phyloP scores from a whole-genome alignment of 2,113 vertebrate genomes.

The Dipodomys spectabilis region DNA sequence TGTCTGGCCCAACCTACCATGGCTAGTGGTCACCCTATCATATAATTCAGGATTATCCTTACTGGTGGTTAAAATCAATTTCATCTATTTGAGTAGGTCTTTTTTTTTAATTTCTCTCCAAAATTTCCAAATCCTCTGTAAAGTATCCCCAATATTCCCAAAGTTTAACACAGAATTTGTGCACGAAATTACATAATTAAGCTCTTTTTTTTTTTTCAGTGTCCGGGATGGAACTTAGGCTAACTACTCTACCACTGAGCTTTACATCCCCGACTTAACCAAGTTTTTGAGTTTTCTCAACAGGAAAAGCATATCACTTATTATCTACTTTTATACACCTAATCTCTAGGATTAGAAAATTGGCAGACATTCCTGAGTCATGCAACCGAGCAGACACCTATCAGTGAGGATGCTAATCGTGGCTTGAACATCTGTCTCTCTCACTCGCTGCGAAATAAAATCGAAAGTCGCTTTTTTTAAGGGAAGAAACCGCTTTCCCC shows the following conservation, averaged over 20 bases:
- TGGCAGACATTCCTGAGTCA: background rate
- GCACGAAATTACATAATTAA: background rate
- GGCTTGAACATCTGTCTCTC: background rate
- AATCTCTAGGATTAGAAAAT: background rate
- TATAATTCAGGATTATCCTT: background rate
- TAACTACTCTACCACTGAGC: background rate
- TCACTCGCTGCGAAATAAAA: slow-evolving; percentile 7
- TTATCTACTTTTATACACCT: background rate
- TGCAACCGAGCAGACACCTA: background rate
- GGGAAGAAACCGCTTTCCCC: background rate
- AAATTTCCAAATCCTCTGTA: background rate
- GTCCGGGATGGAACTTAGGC: background rate
- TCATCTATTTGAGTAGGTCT: background rate
- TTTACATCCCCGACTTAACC: background rate
- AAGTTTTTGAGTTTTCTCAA: background rate
- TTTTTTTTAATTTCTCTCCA: background rate
- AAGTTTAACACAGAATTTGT: background rate
- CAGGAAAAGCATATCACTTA: background rate
- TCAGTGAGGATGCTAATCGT: background rate
- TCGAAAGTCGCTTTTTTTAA: background rate
- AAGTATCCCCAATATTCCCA: background rate
- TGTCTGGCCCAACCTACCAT: background rate
- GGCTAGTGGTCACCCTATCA: background rate
- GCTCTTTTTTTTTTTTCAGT: background rate
- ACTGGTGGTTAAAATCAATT: background rate